phyloP scores from a whole-genome alignment of 2,888 invertebrate species.

The Heliconius sara region DNA sequence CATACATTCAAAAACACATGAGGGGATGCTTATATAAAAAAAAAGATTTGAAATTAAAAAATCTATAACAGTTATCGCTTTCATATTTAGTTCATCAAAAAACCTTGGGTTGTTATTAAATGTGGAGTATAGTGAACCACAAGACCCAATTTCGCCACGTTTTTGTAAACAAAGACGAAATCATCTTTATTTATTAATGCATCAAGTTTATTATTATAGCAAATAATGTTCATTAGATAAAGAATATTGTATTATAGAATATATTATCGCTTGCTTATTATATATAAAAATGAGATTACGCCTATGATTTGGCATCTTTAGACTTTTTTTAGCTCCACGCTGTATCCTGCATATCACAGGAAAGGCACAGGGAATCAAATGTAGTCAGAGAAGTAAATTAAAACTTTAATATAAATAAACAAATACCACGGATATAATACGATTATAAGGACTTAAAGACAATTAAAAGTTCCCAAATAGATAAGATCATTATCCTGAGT shows the following conservation, averaged over 20 bases:
- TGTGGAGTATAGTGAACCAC: background rate
- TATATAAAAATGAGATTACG: background rate
- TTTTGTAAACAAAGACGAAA: conserved; percentile 24
- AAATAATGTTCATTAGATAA: conserved; percentile 12
- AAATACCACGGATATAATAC: background rate
- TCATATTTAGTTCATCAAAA: conserved; percentile 10
- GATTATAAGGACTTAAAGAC: background rate
- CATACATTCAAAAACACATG: too few species aligned
- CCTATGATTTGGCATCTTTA: background rate
- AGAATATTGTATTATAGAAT: background rate
- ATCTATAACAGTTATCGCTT: background rate
- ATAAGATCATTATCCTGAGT: too few species aligned
- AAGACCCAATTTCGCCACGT: conserved; percentile 29
- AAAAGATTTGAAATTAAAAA: background rate
- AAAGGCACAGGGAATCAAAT: too few species aligned
- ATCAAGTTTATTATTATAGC: conserved; percentile 3
- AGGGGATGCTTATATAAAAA: background rate
- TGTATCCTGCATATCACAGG: too few species aligned
- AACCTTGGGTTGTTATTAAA: conserved; percentile 27
- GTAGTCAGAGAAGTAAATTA: too few species aligned
- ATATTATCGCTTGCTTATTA: background rate
- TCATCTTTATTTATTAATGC: conserved; percentile 11
- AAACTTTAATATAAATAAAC: too few species aligned
- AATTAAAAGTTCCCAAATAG: background rate
- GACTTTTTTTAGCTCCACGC: too few species aligned